Evolutionary conservation across 2,113 vertebrate species (phyloP).

Genomic region (Cygnus buccinator): DNA sequence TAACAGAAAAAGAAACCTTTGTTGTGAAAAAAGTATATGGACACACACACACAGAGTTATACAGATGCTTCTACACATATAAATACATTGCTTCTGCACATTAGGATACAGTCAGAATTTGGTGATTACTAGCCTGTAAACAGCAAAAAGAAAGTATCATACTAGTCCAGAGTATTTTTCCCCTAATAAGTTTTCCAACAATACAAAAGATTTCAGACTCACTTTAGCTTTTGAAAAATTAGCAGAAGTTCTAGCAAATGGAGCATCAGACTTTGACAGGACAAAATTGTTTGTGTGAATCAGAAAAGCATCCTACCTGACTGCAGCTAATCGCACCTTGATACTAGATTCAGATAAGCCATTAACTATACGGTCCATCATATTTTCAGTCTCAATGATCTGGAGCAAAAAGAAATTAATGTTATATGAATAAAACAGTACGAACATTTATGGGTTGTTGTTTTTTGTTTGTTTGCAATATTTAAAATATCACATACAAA

Average conservation of each 20-base stretch:
- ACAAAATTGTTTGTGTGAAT: neutral
- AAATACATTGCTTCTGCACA: neutral
- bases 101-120: neutral
- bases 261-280: neutral
- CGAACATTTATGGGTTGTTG: neutral
- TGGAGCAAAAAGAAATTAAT: constrained; percentile 72
- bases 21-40: neutral
- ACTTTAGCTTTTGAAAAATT: neutral
- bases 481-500: neutral
- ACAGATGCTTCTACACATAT: neutral
- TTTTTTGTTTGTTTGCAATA: neutral
- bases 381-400: constrained; percentile 99
- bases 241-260: constrained; percentile 1
- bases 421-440: constrained; percentile 37
- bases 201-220: neutral
- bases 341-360: constrained; percentile 97
- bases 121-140: neutral
- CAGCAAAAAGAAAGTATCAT: neutral
- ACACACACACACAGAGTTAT: neutral
- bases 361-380: constrained; percentile 99
- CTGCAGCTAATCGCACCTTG: constrained; percentile 97
- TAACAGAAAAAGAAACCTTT: constrained; percentile 35
- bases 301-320: constrained; percentile 87
- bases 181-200: neutral
- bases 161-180: neutral